These are phyloP conservation scores for Bostrychus sinensis DNA, from an alignment of 2,113 vertebrate species.

Conservation along the genomic window DNA sequence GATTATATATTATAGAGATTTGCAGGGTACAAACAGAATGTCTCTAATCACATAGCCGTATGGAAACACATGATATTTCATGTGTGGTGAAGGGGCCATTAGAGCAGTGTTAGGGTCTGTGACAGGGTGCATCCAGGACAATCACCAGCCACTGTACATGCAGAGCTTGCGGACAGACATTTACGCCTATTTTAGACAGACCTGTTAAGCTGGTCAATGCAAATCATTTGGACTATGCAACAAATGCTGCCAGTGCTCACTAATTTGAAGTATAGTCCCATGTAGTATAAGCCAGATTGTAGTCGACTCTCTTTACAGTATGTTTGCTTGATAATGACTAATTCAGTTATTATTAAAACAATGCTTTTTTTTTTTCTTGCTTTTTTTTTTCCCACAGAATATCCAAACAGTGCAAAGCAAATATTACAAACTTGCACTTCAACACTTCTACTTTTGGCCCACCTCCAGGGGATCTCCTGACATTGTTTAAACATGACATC, in stretches of 20 bases:
- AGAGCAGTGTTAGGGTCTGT: too few relatives aligned
- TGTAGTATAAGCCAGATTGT: too few relatives aligned
- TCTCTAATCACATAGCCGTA: neutral
- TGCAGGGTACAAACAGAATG: neutral
- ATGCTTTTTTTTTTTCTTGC: too few relatives aligned
- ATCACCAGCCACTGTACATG: neutral
- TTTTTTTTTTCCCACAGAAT: too few relatives aligned
- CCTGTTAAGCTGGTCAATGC: neutral
- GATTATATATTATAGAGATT: slow-evolving; percentile 6
- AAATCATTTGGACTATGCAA: neutral
- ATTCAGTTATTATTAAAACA: too few relatives aligned
- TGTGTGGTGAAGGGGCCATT: neutral
- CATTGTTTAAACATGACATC: too few relatives aligned
- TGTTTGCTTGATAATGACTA: too few relatives aligned
- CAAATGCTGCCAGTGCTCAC: neutral
- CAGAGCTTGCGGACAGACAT: neutral
- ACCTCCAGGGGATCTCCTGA: too few relatives aligned
- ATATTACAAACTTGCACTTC: too few relatives aligned
- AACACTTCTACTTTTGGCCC: too few relatives aligned
- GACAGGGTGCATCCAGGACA: neutral
- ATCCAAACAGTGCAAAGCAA: too few relatives aligned
- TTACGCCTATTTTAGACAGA: neutral
- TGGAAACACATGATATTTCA: neutral
- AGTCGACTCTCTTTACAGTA: too few relatives aligned
- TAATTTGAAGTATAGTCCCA: neutral